Evolutionary conservation across 2,797 vertebrate species (phyloP), one percentile per base, ranked within the genome.

Genomic region (Lophotriccus pileatus): DNA sequence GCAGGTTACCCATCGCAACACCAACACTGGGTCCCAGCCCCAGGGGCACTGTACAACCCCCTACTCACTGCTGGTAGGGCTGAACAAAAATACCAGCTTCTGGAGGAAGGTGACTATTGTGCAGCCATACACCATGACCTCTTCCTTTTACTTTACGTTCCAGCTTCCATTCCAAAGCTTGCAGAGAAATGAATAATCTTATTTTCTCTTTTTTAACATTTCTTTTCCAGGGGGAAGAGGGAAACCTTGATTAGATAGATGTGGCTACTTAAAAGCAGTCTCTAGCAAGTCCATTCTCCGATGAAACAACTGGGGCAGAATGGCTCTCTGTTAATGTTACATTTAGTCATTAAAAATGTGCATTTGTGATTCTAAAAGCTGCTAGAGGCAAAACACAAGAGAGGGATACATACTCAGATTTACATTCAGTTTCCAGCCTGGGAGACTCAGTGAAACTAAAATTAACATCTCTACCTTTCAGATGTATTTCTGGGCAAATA

Each of bases 311-410:
- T 96, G 95, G 96, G 89, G 95, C 95, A 97, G 95, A 97, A 97
- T 92, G 94, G 88, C 73, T 90, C 84, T 76, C 93, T 94, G 39
- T 73, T 96, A 95, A 95, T 89, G 80, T 92, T 96, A 89, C 91
- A 94, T 96, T 95, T 96, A 91, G 92, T 96, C 96, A 96, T 96
- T 96, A 97, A 97, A 97, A 96, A 97, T 94, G 92, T 96, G 95
- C 95, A 96, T 95, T 97, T 95, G 95, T 83, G 92, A 97, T 96
- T 93, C 92, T 94, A 89, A 95, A 97, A 95, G 91, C 85, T 95
- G 93, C 97, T 94, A 82, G 91, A 95, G 96, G 96, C 96, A 93
- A 97, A 96, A 94, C 72, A 89, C 78, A 94, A 90, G 56, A 84
- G 84, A 88, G 76, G 92, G 73, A 94, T 60, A 94, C 73, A 50